These are phyloP conservation scores for Erebia aethiops DNA, from an alignment of 2,888 invertebrate genomes.

Conservation along the genomic window DNA sequence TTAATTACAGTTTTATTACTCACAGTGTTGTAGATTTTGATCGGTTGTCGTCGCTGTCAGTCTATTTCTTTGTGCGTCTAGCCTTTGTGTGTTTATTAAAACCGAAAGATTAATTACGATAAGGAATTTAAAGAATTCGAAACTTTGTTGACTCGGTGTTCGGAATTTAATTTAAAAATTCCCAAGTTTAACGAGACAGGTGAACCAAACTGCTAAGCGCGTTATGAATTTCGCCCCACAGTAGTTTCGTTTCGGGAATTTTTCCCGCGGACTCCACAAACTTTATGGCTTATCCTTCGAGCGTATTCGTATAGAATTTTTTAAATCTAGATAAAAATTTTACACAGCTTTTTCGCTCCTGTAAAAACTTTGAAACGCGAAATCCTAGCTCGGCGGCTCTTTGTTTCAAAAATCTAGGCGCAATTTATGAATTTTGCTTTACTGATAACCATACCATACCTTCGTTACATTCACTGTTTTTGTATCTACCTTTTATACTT, in stretches of 20 bases:
- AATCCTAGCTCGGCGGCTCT: slow-evolving; percentile 36
- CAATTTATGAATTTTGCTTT: slow-evolving; percentile 25
- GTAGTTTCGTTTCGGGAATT: slow-evolving; percentile 78
- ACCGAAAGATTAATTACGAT: slow-evolving; percentile 76
- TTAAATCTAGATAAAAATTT: slow-evolving; percentile 46
- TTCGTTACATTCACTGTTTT: slow-evolving; percentile 9
- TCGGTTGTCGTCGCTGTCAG: not conserved
- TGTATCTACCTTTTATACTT: slow-evolving; percentile 5
- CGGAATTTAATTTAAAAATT: slow-evolving; percentile 83
- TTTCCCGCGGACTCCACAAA: slow-evolving; percentile 67
- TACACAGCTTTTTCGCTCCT: slow-evolving; percentile 48
- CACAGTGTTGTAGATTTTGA: slow-evolving; percentile 2
- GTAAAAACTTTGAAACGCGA: slow-evolving; percentile 43
- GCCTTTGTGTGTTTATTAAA: slow-evolving; percentile 70
- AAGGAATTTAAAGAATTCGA: slow-evolving; percentile 76
- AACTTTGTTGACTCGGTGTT: slow-evolving; percentile 75
- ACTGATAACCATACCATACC: slow-evolving; percentile 11
- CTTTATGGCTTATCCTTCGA: slow-evolving; percentile 72
- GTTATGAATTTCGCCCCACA: slow-evolving; percentile 78
- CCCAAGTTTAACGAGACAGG: slow-evolving; percentile 81
- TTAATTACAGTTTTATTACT: not conserved
- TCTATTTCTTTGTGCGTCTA: slow-evolving; percentile 55
- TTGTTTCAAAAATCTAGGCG: slow-evolving; percentile 31
- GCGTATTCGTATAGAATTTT: slow-evolving; percentile 58
- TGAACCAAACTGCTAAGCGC: slow-evolving; percentile 78